These are phyloP conservation scores for Fopius arisanus DNA, from an alignment of 1,140 invertebrate genomes.

Conservation along the genomic window DNA sequence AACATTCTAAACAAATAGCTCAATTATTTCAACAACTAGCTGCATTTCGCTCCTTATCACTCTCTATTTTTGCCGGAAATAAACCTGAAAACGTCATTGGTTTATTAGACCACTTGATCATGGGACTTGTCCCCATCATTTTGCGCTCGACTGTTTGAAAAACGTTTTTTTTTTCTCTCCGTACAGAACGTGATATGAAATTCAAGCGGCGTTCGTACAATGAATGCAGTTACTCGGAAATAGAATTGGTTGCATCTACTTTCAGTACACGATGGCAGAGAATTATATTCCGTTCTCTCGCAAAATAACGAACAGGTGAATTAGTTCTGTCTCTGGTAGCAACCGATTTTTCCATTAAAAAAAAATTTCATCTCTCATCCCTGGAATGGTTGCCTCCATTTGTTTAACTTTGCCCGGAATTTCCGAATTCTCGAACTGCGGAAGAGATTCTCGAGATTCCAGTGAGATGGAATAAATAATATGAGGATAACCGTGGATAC, in stretches of 20 bases:
- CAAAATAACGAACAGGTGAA: background rate
- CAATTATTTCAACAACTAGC: background rate
- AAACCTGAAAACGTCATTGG: too few species aligned
- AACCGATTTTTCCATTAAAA: background rate
- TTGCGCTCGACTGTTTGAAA: background rate
- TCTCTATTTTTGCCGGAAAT: background rate
- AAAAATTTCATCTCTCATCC: too few species aligned
- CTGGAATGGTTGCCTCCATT: too few species aligned
- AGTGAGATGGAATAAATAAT: slow-evolving; percentile 55
- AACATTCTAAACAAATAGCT: background rate
- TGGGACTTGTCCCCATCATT: background rate
- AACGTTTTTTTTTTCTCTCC: too few species aligned
- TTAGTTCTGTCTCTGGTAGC: background rate
- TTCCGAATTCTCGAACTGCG: background rate
- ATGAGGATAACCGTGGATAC: slow-evolving; percentile 20
- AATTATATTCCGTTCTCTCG: background rate
- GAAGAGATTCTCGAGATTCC: slow-evolving; percentile 34
- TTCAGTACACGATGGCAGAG: background rate
- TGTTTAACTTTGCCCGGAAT: background rate
- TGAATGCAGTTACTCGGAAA: background rate
- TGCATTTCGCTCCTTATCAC: background rate
- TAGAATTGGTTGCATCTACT: slow-evolving; percentile 1
- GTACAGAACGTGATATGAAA: background rate
- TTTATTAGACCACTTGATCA: background rate
- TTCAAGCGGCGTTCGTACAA: background rate